A percentile compares a stretch with the other conserved stretches of the same genome.
Conservation (phyloP, 2,888 invertebrate genomes). For the Criorhina ranunculi region DNA sequence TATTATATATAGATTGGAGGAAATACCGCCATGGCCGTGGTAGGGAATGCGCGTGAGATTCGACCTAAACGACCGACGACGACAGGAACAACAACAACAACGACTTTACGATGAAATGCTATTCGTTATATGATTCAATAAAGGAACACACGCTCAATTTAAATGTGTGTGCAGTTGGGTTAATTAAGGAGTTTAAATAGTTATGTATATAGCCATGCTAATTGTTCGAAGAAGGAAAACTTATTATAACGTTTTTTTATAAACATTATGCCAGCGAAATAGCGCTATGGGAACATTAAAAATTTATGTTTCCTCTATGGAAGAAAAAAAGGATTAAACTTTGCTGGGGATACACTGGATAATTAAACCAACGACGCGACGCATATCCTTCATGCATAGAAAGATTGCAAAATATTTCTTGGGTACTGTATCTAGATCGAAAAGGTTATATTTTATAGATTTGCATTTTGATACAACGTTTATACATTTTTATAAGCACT, state of each 20-base stretch:
- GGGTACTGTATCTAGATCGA: no score
- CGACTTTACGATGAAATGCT: conserved; percentile 25
- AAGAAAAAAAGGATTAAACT: conserved; percentile 26
- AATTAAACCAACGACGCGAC: no score
- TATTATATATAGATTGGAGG: conserved; percentile 38
- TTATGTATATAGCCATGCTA: conserved; percentile 69
- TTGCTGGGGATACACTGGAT: conserved; percentile 16
- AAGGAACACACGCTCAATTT: conserved; percentile 68
- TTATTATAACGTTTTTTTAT: conserved; percentile 54
- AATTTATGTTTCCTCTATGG: conserved; percentile 33
- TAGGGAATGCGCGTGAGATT: conserved; percentile 41
- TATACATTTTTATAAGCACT: no score
- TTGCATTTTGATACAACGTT: no score
- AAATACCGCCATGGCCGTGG: conserved; percentile 34
- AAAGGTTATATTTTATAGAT: no score
- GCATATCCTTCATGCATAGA: no score
- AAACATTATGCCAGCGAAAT: conserved; percentile 10
- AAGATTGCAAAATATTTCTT: no score
- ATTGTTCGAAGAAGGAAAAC: conserved; percentile 63
- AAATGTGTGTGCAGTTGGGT: conserved; percentile 61
- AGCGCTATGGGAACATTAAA: conserved; percentile 42
- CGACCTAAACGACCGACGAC: background rate
- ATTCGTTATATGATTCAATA: conserved; percentile 73
- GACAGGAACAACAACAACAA: background rate
- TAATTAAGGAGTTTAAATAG: conserved; percentile 72